A percentile compares a stretch with the other conserved stretches of the same genome.
phyloP scores from a whole-genome alignment of 2,888 invertebrate species.

The Phaonia tiefii region DNA sequence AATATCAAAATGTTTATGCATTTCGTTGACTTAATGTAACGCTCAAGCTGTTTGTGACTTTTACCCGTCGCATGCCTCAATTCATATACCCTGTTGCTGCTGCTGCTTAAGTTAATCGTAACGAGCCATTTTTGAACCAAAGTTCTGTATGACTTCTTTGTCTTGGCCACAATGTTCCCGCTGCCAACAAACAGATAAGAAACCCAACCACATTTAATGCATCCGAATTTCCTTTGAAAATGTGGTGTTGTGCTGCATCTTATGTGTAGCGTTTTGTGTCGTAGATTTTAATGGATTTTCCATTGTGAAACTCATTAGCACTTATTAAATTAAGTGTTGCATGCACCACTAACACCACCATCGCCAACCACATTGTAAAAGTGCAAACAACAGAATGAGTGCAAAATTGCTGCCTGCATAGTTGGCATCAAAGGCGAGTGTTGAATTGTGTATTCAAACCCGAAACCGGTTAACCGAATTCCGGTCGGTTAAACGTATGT shows the following conservation, averaged over 20 bases:
- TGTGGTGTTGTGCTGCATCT: not conserved
- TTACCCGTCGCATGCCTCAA: slow-evolving; percentile 24
- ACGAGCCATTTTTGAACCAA: slow-evolving; percentile 57
- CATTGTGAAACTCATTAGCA: slow-evolving; percentile 76
- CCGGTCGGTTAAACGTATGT: no score
- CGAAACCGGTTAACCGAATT: no score
- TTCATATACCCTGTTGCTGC: not conserved
- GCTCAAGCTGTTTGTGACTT: slow-evolving; percentile 28
- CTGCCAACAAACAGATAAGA: slow-evolving; percentile 41
- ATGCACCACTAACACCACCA: slow-evolving; percentile 53
- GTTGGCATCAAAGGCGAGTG: no score
- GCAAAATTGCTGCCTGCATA: no score
- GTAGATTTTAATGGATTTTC: slow-evolving; percentile 66
- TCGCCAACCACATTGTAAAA: slow-evolving; percentile 46
- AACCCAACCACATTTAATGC: slow-evolving; percentile 53
- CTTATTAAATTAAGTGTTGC: slow-evolving; percentile 77
- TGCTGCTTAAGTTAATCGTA: slow-evolving; percentile 49
- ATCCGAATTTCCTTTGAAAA: slow-evolving; percentile 49
- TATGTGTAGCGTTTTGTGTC: slow-evolving; percentile 14
- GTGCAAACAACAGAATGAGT: no score
- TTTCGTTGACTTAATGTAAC: slow-evolving; percentile 7
- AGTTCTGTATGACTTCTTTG: no score
- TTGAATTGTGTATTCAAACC: no score
- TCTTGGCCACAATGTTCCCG: slow-evolving; percentile 24
- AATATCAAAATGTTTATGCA: slow-evolving; percentile 32